Evolutionary conservation across 2,888 invertebrate genomes (phyloP).

Genomic region (Cataglyphis livida): DNA sequence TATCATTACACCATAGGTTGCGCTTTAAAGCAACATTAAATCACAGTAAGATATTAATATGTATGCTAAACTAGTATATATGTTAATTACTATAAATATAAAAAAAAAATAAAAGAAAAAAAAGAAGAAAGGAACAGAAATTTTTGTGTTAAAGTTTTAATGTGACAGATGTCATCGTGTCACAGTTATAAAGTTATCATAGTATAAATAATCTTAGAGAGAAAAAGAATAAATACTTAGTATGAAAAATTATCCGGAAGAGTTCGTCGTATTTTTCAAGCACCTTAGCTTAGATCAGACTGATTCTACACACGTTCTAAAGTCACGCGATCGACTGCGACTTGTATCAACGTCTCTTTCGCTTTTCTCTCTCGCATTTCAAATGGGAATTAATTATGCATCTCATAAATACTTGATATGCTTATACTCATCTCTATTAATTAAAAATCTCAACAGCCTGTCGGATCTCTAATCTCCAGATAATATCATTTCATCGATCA

Average conservation of each 20-base stretch:
- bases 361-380: background rate
- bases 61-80: background rate
- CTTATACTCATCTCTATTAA: background rate
- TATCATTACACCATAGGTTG: background rate
- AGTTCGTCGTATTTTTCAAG: background rate
- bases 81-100: background rate
- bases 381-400: background rate
- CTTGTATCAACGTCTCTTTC: background rate
- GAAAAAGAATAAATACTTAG: background rate
- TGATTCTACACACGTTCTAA: background rate
- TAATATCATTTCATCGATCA: background rate
- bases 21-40: background rate
- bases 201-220: background rate
- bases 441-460: constrained; percentile 7
- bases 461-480: background rate
- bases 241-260: background rate
- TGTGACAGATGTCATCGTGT: background rate
- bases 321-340: background rate
- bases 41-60: background rate
- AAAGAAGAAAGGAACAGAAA: background rate
- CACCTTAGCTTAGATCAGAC: background rate
- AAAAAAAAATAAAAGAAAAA: background rate
- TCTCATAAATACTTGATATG: background rate
- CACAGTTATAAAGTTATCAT: background rate
- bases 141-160: background rate